Evolutionary conservation across 2,113 vertebrate species (phyloP).

Genomic region (Haemorhous mexicanus): DNA sequence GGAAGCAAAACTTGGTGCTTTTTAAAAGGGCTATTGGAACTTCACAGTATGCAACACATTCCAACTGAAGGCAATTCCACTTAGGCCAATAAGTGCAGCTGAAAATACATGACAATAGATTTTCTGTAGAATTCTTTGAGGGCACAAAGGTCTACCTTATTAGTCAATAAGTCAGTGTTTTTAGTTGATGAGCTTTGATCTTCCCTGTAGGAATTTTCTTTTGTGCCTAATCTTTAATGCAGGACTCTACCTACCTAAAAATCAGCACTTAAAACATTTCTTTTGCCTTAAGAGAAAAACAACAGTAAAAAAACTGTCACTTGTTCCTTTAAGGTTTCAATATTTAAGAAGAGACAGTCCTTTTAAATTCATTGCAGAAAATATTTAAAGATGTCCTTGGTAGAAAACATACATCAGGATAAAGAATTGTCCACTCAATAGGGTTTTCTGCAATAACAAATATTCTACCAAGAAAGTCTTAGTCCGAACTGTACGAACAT

Average conservation of each 20-base stretch:
- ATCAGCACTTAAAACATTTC: neutral
- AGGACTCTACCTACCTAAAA: neutral
- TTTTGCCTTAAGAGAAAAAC: neutral
- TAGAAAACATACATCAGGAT: neutral
- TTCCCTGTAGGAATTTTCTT: slow-evolving; percentile 31
- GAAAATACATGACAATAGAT: neutral
- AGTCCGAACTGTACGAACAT: neutral
- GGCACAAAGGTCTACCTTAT: neutral
- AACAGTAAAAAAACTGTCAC: neutral
- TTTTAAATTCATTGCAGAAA: neutral
- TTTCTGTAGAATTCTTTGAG: neutral
- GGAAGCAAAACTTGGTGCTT: neutral
- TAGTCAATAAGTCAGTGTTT: slow-evolving; percentile 6
- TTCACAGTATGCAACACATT: neutral
- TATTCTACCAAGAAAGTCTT: neutral
- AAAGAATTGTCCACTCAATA: neutral
- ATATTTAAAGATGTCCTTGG: neutral
- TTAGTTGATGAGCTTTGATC: slow-evolving; percentile 34
- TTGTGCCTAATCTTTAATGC: neutral
- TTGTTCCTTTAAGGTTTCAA: neutral
- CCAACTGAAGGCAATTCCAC: neutral
- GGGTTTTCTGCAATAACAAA: neutral
- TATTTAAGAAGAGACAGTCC: neutral
- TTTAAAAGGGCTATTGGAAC: neutral
- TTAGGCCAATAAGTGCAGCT: neutral